phyloP scores from a whole-genome alignment of 2,113 vertebrate species.

The Fregata magnificens region DNA sequence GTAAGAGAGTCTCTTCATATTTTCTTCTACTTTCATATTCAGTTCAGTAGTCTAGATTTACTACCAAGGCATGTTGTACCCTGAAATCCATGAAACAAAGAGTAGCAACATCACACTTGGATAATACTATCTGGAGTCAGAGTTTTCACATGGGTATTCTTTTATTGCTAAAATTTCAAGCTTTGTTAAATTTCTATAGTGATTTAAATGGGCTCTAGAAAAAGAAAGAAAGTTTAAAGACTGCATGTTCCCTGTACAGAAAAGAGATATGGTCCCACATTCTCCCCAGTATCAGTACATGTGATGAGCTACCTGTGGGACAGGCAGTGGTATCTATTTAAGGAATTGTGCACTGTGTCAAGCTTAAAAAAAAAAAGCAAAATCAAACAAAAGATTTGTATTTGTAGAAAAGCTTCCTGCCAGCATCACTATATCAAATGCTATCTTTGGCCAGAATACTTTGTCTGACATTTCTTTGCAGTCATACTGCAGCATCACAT shows the following conservation, averaged over 20 bases:
- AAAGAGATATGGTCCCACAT: neutral
- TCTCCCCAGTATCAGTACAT: neutral
- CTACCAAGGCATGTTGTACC: neutral
- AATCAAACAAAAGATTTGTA: neutral
- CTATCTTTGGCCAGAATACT: neutral
- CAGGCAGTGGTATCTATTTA: neutral
- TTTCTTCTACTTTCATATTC: neutral
- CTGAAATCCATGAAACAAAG: conserved; percentile 2
- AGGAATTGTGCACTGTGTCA: neutral
- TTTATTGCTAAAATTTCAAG: neutral
- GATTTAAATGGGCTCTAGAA: neutral
- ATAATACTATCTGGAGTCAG: neutral
- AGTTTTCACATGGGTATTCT: neutral
- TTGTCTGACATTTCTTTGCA: neutral
- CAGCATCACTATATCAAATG: neutral
- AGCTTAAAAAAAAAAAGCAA: neutral
- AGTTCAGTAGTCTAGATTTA: neutral
- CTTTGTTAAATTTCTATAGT: neutral
- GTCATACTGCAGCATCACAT: neutral
- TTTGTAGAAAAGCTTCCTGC: neutral
- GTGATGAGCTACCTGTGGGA: neutral
- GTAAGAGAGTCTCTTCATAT: neutral
- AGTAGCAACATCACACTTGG: neutral
- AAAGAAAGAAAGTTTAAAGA: neutral
- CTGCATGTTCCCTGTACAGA: fast-evolving